A percentile compares a stretch with the other conserved stretches of the same genome.
These are phyloP conservation scores for Urocyon cinereoargenteus DNA, from an alignment of 2,797 vertebrate species.

Conservation along the genomic window DNA sequence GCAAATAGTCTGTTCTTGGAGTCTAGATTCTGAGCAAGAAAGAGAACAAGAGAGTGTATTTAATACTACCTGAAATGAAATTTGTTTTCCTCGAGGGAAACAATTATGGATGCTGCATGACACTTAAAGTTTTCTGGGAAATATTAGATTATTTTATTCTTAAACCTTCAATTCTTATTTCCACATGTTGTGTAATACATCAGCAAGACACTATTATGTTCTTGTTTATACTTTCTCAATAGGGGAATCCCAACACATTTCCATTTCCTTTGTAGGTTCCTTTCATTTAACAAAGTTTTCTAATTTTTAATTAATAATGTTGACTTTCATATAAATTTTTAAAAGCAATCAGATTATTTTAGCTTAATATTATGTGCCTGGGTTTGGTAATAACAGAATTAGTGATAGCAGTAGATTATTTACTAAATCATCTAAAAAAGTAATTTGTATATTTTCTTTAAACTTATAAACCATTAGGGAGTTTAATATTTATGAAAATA, in stretches of 20 bases:
- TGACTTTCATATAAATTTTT: slow-evolving; percentile 14
- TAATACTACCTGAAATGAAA: background rate
- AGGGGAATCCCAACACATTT: background rate
- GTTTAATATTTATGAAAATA: slow-evolving; percentile 50
- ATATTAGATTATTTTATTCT: slow-evolving; percentile 37
- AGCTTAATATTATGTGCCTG: slow-evolving; percentile 13
- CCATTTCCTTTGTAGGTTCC: background rate
- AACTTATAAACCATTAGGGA: background rate
- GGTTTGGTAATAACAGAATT: slow-evolving; percentile 9
- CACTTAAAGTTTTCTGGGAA: slow-evolving; percentile 4
- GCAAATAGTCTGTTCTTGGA: background rate
- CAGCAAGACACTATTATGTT: background rate
- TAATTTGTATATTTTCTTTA: slow-evolving; percentile 51
- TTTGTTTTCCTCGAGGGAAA: slow-evolving; percentile 19
- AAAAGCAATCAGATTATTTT: background rate
- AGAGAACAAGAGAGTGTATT: background rate
- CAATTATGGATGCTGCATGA: background rate
- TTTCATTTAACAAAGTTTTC: slow-evolving; percentile 27
- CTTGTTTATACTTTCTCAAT: slow-evolving; percentile 8
- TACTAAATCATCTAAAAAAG: slow-evolving; percentile 10
- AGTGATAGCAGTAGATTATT: background rate
- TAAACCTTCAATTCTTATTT: slow-evolving; percentile 19
- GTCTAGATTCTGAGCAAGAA: background rate
- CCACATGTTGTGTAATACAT: background rate
- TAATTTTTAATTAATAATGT: slow-evolving; percentile 54